These are phyloP conservation scores for Cryptocheilus praepositus DNA, from an alignment of 2,888 invertebrate species.

Conservation along the genomic window DNA sequence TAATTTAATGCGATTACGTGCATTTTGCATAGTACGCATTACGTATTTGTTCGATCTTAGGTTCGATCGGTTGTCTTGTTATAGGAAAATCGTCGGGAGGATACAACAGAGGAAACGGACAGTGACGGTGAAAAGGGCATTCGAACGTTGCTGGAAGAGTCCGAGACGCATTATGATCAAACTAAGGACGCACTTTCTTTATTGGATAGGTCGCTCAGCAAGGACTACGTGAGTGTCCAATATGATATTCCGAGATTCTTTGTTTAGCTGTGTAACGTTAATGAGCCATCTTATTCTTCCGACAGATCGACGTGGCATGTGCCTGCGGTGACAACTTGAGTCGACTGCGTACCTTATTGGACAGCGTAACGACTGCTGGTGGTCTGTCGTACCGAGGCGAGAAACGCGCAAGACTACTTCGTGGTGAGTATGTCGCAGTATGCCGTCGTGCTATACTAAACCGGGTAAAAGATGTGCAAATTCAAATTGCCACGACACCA, in stretches of 20 bases:
- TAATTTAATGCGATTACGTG: too few relatives aligned
- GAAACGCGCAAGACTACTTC: slow-evolving; percentile 70
- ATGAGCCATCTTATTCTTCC: slow-evolving; percentile 57
- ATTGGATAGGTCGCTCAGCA: slow-evolving; percentile 52
- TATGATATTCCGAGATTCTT: too few relatives aligned
- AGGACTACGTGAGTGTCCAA: slow-evolving; percentile 69
- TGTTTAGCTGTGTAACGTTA: background rate
- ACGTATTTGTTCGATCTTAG: too few relatives aligned
- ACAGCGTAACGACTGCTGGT: slow-evolving; percentile 70
- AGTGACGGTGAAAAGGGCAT: slow-evolving; percentile 83
- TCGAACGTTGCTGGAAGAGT: slow-evolving; percentile 80
- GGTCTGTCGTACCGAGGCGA: slow-evolving; percentile 61
- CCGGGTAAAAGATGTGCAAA: background rate
- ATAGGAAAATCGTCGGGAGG: slow-evolving; percentile 42
- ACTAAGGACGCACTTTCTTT: slow-evolving; percentile 79
- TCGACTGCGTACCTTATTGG: slow-evolving; percentile 84
- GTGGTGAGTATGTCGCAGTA: slow-evolving; percentile 66
- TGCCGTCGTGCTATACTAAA: too few relatives aligned
- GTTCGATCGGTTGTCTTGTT: slow-evolving; percentile 24
- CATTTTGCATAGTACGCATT: too few relatives aligned
- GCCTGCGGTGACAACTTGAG: slow-evolving; percentile 92
- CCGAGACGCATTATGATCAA: slow-evolving; percentile 79
- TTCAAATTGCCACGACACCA: slow-evolving; percentile 49
- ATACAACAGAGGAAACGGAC: slow-evolving; percentile 63
- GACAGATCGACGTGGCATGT: slow-evolving; percentile 88